phyloP scores from a whole-genome alignment of 2,888 invertebrate genomes.

The Drosophila neotestacea region DNA sequence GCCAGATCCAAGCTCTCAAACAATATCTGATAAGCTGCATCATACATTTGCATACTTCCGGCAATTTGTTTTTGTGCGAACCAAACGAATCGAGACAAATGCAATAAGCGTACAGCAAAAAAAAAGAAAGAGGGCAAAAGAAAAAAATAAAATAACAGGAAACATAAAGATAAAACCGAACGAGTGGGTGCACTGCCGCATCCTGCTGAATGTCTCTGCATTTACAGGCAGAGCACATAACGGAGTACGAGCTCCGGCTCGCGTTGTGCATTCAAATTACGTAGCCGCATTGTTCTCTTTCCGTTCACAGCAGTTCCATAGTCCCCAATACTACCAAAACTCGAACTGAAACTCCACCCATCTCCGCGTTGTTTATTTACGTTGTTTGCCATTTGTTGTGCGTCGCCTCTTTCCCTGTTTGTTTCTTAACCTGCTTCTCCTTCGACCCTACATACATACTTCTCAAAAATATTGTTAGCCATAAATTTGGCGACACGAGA shows the following conservation, averaged over 20 bases:
- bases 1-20: constrained; percentile 61
- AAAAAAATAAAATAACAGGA: constrained; percentile 33
- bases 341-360: constrained; percentile 13
- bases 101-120: constrained; percentile 68
- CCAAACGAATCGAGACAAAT: constrained; percentile 81
- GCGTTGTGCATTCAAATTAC: constrained; percentile 79
- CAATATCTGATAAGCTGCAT: constrained; percentile 81
- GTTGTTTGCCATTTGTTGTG: constrained; percentile 74
- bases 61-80: constrained; percentile 78
- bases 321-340: constrained; percentile 12
- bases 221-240: constrained; percentile 29
- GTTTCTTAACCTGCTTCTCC: constrained; percentile 1
- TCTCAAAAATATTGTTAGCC: constrained; percentile 72
- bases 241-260: constrained; percentile 40
- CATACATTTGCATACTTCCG: constrained; percentile 81
- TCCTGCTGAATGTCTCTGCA: constrained; percentile 46
- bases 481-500: constrained; percentile 70
- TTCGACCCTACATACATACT: constrained; percentile 32
- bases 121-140: constrained; percentile 13
- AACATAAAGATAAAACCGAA: constrained; percentile 67
- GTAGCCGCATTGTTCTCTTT: constrained; percentile 59
- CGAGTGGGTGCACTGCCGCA: constrained; percentile 63
- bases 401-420: constrained; percentile 21
- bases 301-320: constrained; percentile 35
- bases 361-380: constrained; percentile 70